Percentiles rank a stretch among this genome's conserved stretches.
These are phyloP conservation scores for Brachymystax lenok DNA, from an alignment of 2,797 vertebrate species.

Conservation along the genomic window DNA sequence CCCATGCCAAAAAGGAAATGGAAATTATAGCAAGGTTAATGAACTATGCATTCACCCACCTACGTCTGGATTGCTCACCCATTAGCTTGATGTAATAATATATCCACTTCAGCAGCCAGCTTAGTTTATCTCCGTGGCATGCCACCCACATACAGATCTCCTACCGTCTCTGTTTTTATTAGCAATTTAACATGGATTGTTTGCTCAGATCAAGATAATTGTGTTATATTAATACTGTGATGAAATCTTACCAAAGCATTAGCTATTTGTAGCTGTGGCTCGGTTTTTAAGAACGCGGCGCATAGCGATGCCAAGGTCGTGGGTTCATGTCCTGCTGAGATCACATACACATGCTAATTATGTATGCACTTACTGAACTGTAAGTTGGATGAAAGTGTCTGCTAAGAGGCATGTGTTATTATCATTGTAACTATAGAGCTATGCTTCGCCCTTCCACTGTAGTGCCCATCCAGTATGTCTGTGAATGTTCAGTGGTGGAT, in stretches of 20 bases:
- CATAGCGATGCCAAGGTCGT: neutral
- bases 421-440: neutral
- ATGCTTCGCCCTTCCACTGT: neutral
- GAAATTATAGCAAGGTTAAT: conserved; percentile 67
- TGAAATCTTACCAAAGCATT: conserved; percentile 22
- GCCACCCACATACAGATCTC: conserved; percentile 46
- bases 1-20: conserved; percentile 49
- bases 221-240: conserved; percentile 14
- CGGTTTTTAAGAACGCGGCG: neutral
- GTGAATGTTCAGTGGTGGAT: conserved; percentile 8
- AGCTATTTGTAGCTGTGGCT: neutral
- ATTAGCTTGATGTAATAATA: conserved; percentile 52
- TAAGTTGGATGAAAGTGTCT: neutral
- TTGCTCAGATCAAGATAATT: conserved; percentile 24
- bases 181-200: conserved; percentile 31
- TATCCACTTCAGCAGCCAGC: conserved; percentile 52
- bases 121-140: conserved; percentile 21
- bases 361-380: neutral
- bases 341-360: neutral
- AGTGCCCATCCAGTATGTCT: neutral
- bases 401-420: neutral
- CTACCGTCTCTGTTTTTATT: conserved; percentile 28
- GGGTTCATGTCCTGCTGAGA: neutral
- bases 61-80: conserved; percentile 58
- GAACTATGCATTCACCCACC: conserved; percentile 62